Evolutionary conservation across 2,113 vertebrate genomes (phyloP).

Genomic region (Gymnogyps californianus): DNA sequence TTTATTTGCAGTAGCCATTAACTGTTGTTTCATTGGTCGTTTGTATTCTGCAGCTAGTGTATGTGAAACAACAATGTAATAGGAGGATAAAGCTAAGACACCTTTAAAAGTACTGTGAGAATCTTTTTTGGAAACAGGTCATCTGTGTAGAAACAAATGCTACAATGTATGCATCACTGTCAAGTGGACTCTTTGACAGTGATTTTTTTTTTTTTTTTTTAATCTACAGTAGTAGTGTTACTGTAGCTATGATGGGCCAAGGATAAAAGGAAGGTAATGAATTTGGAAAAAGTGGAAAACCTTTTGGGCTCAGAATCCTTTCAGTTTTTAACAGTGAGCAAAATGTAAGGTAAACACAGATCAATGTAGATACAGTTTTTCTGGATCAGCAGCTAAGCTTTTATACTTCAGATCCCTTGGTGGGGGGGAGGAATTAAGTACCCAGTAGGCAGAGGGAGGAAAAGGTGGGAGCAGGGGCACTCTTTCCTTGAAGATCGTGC

Average conservation of each 20-base stretch:
- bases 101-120: neutral
- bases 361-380: neutral
- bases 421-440: neutral
- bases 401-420: neutral
- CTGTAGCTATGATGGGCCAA: neutral
- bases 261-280: neutral
- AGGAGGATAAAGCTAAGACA: neutral
- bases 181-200: neutral
- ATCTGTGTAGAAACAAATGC: neutral
- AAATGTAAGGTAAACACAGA: neutral
- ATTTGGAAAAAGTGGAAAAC: neutral
- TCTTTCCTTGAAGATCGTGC: neutral
- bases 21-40: neutral
- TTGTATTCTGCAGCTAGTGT: neutral
- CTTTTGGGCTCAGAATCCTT: neutral
- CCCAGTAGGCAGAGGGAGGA: neutral
- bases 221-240: neutral
- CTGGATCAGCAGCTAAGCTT: neutral
- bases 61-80: accelerated
- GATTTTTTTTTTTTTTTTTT: neutral
- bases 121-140: neutral
- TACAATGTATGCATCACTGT: neutral
- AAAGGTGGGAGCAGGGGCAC: neutral
- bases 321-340: neutral
- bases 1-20: neutral